Evolutionary conservation across 1,140 invertebrate genomes (phyloP).

Genomic region (Bombus waltoni): DNA sequence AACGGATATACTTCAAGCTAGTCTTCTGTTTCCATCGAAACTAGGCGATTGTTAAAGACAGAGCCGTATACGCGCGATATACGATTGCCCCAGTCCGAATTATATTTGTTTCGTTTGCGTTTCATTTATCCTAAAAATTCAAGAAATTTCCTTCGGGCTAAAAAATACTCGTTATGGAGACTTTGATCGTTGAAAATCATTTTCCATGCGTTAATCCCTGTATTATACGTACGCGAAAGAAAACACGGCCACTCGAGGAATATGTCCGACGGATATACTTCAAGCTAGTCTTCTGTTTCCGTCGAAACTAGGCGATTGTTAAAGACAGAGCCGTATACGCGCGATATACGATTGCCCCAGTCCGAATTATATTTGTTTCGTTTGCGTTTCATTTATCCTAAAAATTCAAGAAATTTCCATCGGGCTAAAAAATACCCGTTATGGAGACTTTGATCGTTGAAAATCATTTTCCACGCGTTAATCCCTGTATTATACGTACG

Average conservation of each 20-base stretch:
- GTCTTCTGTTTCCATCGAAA: conserved; percentile 36
- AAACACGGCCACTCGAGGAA: conserved; percentile 43
- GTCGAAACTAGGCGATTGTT: conserved; percentile 57
- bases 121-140: neutral
- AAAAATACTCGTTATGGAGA: too few species aligned
- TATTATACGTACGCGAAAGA: too few species aligned
- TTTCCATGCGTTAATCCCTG: too few species aligned
- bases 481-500: too few species aligned
- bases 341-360: conserved; percentile 20
- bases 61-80: conserved; percentile 52
- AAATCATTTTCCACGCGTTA: too few species aligned
- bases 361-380: neutral
- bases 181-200: too few species aligned
- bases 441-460: too few species aligned
- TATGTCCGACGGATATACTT: conserved; percentile 69
- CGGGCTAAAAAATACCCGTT: too few species aligned
- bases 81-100: neutral
- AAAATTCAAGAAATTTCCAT: neutral
- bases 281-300: conserved; percentile 43
- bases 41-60: conserved; percentile 65
- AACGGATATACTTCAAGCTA: conserved; percentile 65
- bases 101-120: neutral
- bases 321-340: conserved; percentile 61
- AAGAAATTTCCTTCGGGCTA: too few species aligned
- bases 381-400: neutral